Percentiles rank a stretch among this genome's conserved stretches.
These are phyloP conservation scores for Paramacrobiotus metropolitanus DNA, from an alignment of 1,140 invertebrate genomes.

Conservation along the genomic window DNA sequence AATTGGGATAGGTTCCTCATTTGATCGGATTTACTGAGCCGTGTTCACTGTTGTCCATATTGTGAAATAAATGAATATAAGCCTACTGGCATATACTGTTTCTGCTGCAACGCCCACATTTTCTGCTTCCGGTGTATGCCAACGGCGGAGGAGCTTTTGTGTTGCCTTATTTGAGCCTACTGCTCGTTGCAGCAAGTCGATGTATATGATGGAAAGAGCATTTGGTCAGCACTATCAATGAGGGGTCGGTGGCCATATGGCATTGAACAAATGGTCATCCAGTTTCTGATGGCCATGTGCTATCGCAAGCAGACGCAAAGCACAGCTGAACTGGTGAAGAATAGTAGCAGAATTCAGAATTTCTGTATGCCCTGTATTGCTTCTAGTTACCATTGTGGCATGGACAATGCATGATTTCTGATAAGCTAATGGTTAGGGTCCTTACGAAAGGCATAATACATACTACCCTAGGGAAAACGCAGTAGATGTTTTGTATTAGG, in stretches of 20 bases:
- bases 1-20: no score
- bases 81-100: no score
- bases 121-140: not conserved
- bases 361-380: not conserved
- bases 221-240: conserved; percentile 30
- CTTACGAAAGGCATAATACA: not conserved
- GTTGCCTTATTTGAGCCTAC: conserved; percentile 49
- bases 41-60: no score
- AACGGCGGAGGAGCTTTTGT: conserved; percentile 21
- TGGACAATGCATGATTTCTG: not conserved
- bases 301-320: not conserved
- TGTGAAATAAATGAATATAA: no score
- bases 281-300: not conserved
- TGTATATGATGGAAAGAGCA: conserved; percentile 35
- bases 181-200: conserved; percentile 51
- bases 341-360: not conserved
- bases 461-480: no score
- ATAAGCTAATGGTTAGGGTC: no score
- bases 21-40: no score
- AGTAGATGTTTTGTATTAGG: no score
- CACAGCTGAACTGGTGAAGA: not conserved
- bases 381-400: not conserved
- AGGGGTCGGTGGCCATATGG: conserved; percentile 26
- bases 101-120: not conserved
- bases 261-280: not conserved